Evolutionary conservation across 2,113 vertebrate genomes (phyloP), one percentile per base, ranked within the genome.

Genomic region (Oophaga pumilio): DNA sequence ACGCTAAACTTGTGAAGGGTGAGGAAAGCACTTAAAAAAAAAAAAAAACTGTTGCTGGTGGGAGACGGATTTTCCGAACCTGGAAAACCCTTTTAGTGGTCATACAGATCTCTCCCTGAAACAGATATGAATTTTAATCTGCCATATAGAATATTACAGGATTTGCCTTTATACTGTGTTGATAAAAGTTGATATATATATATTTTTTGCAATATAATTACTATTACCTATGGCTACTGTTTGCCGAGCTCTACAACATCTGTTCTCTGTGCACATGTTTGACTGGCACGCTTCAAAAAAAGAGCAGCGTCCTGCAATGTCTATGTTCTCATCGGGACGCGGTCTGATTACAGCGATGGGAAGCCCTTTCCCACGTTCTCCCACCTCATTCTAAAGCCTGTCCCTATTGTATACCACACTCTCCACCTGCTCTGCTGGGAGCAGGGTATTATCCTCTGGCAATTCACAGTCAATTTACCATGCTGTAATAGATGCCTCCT

Each of bases 401-500:
- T 68, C 69, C 73, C 90, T 0, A 92, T 95, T 94, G 93, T 95
- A 92, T 92, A 69, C 87, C 91, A 68, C 84, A 0, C 89, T 83
- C 89, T 92, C 95, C 95, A 96, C 95, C 95, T 96, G 95, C 94
- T 95, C 94, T 94, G 92, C 84, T 85, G 94, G 95, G 94, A 93
- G 92, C 90, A 28, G 89, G 87, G 93, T 93, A 95, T 95, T 96
- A 94, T 95, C 93, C 93, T 90, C 91, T 89, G 93, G 93, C 94
- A 87, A 95, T 95, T 95, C 95, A 94, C 93, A 93, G 91, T 90
- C 94, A 90, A 93, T 94, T 94, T 93, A 93, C 94, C 93, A 93
- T 93, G 94, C 92, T 91, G 94, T 94, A 94, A 95, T 93, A 92
- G 94, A 93, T 91, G 94, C 94, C 89, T 90, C 89, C 88, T 89